Evolutionary conservation across 2,888 invertebrate genomes (phyloP), one percentile per base, ranked within the genome.

Genomic region (Bruchidius siliquastri): DNA sequence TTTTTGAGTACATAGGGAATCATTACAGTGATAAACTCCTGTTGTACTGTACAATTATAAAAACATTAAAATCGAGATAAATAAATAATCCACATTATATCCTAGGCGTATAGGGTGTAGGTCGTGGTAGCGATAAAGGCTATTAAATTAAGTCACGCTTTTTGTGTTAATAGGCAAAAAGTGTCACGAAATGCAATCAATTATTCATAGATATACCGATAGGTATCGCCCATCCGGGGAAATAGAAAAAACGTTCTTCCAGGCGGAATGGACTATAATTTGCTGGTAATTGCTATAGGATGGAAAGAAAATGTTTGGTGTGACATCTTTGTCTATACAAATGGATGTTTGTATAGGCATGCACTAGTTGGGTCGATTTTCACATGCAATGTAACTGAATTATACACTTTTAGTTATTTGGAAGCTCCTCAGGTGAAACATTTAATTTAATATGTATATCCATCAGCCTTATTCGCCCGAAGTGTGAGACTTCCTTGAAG

Each of bases 1-100:
- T 49, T 49, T 49, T 49, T 49, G 8, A 1, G 18, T 49, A 13
- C 18, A 49, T 13, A 49, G 13, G 13, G 49, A 26, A 26, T 49
- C 49, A 49, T 49, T 49, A 49, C 49, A 49, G 49, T 4, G 49
- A 49, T 49, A 49, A 49, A 49, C 49, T 21, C 69, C 70, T 68
- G 69, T 4, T 26, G 69, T 26, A 20, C 26, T 20, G 26, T 26
- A 77, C 78, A 80, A 81, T 82, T 80, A 81, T 80, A 80, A 79
- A 76, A 77, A 76, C 80, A 80, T 81, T 81, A 80, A 81, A 81
- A 79, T 78, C 75, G 77, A 26, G 72, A 75, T 78, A 77, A 77
- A 78, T 77, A 77, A 76, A 79, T 79, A 77, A 75, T 76, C 26
- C 69, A 69, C 32, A 66, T 49, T 49, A 49, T 49, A 49, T 49